Evolutionary conservation across 1,140 invertebrate genomes (phyloP).

Genomic region (Bombus sibiricus): DNA sequence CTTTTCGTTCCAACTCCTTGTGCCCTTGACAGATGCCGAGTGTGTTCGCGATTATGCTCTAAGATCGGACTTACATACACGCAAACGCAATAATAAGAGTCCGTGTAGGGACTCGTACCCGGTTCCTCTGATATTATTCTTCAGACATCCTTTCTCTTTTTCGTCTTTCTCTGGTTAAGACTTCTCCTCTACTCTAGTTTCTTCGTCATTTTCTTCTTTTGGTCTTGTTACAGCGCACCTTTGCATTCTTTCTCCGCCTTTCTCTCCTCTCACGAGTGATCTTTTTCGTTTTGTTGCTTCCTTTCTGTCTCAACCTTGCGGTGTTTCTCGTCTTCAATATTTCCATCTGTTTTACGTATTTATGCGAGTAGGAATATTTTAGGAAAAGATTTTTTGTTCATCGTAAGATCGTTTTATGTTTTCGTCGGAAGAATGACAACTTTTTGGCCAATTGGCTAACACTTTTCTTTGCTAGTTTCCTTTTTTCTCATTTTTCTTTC

Average conservation of each 20-base stretch:
- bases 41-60: constrained; percentile 1
- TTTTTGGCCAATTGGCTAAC: no score
- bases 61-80: constrained; percentile 16
- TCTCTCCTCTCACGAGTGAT: not conserved
- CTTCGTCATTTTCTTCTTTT: not conserved
- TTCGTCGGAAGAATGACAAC: no score
- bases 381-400: no score
- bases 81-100: constrained; percentile 37
- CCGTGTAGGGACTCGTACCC: constrained; percentile 11
- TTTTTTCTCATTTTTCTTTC: not conserved
- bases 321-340: not conserved
- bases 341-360: no score
- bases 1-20: constrained; percentile 8
- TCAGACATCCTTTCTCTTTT: constrained; percentile 17
- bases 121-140: constrained; percentile 31
- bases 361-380: no score
- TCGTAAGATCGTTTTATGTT: no score
- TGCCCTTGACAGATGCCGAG: constrained; percentile 24
- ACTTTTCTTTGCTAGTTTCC: not conserved
- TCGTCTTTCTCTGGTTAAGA: constrained; percentile 11
- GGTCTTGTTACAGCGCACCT: not conserved
- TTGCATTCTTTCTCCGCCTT: not conserved
- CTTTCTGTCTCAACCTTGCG: not conserved
- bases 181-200: constrained; percentile 10
- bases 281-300: not conserved